Percentiles rank a stretch among this genome's conserved stretches.
Evolutionary conservation across 2,797 vertebrate species (phyloP).

Genomic region (Danio aesculapii): DNA sequence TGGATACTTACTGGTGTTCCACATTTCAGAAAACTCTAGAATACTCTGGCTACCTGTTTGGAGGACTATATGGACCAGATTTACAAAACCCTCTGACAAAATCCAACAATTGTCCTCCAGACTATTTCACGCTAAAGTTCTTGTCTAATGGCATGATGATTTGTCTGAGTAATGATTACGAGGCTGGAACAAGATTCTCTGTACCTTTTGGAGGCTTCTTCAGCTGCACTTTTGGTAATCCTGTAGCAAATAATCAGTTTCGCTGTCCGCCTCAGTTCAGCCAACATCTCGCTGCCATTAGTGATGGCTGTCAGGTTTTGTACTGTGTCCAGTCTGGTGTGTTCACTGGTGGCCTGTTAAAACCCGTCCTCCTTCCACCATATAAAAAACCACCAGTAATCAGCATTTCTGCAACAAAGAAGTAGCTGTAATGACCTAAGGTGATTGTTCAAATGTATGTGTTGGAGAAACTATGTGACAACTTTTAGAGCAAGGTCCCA

Average conservation of each 20-base stretch:
- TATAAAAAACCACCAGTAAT: slow-evolving; percentile 80
- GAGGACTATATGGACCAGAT: slow-evolving; percentile 83
- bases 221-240: slow-evolving; percentile 85
- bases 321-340: slow-evolving; percentile 69
- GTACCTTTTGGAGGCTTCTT: slow-evolving; percentile 91
- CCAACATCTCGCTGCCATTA: slow-evolving; percentile 86
- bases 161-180: slow-evolving; percentile 86
- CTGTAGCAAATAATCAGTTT: slow-evolving; percentile 65
- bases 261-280: slow-evolving; percentile 87
- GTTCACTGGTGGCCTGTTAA: slow-evolving; percentile 83
- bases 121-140: slow-evolving; percentile 77
- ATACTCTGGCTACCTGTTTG: slow-evolving; percentile 85
- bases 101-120: slow-evolving; percentile 79
- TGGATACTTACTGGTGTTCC: slow-evolving; percentile 85
- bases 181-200: slow-evolving; percentile 69
- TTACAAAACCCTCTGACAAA: slow-evolving; percentile 76
- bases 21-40: slow-evolving; percentile 53
- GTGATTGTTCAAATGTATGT: slow-evolving; percentile 81
- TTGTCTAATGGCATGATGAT: slow-evolving; percentile 80
- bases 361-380: slow-evolving; percentile 81
- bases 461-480: slow-evolving; percentile 68
- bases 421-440: slow-evolving; percentile 81
- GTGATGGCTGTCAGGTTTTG: slow-evolving; percentile 88
- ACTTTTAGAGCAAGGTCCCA: too few species aligned
- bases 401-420: slow-evolving; percentile 78